These are phyloP conservation scores for Thamnophis elegans DNA, from an alignment of 2,797 vertebrate genomes.

Conservation along the genomic window DNA sequence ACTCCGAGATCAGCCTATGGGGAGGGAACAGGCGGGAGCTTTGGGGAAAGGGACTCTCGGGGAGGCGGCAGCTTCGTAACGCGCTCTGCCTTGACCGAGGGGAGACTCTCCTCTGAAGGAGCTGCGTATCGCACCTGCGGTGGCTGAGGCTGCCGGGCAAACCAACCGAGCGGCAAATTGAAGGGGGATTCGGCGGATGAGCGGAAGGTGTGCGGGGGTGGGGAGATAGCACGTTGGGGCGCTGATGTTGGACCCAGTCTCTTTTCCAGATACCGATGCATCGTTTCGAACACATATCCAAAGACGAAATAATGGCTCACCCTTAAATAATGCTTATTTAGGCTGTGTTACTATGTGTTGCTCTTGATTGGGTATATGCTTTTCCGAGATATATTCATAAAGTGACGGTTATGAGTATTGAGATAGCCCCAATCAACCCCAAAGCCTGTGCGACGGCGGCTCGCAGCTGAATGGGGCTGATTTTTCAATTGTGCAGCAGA, in stretches of 20 bases:
- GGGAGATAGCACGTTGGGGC: background rate
- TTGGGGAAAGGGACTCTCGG: background rate
- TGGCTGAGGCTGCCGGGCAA: background rate
- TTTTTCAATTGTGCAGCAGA: background rate
- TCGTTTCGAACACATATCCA: background rate
- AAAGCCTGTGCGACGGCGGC: background rate
- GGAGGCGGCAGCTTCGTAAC: background rate
- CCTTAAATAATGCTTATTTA: background rate
- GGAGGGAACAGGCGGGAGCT: background rate
- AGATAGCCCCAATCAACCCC: background rate
- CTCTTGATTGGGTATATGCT: background rate
- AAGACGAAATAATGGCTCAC: background rate
- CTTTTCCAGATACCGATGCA: background rate
- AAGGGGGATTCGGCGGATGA: background rate
- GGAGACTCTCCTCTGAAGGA: background rate
- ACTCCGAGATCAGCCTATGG: background rate
- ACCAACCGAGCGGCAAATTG: background rate
- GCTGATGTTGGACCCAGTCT: background rate
- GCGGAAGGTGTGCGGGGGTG: background rate
- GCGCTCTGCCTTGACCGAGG: background rate
- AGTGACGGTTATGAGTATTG: background rate
- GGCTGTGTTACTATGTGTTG: background rate
- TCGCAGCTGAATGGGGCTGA: background rate
- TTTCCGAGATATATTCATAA: background rate
- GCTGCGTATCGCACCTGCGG: background rate